These are phyloP conservation scores for Pseudopodoces humilis DNA, from an alignment of 2,113 vertebrate species.

Conservation along the genomic window DNA sequence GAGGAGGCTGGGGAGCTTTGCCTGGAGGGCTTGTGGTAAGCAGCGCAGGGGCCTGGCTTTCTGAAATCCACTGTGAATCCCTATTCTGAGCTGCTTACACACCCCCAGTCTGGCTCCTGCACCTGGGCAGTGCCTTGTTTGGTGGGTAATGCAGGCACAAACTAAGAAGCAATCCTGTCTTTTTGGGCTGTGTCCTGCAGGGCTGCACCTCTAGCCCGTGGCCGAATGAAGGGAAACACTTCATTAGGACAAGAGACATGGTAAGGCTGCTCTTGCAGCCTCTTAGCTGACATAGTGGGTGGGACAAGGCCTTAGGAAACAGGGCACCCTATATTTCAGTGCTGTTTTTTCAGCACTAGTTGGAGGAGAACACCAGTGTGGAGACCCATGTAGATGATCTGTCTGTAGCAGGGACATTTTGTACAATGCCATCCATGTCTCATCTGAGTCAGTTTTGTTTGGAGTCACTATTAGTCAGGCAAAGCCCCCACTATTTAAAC, in stretches of 20 bases:
- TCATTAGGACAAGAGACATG: background rate
- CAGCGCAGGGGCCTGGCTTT: background rate
- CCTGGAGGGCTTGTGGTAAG: background rate
- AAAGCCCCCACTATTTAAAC: slow-evolving; percentile 1
- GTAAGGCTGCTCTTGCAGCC: background rate
- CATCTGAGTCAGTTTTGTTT: background rate
- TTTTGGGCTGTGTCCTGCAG: background rate
- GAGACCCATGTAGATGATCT: background rate
- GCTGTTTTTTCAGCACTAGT: background rate
- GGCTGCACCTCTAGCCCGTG: background rate
- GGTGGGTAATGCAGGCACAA: too few relatives aligned
- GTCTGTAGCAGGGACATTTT: background rate
- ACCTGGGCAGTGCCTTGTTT: background rate
- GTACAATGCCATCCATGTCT: background rate
- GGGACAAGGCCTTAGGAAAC: background rate
- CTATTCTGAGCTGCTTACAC: background rate
- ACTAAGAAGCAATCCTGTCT: accelerated
- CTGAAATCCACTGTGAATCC: background rate
- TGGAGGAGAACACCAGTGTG: background rate
- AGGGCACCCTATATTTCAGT: background rate
- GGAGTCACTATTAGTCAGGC: slow-evolving; percentile 24
- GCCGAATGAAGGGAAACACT: background rate
- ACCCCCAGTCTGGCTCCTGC: accelerated
- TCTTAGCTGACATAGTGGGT: background rate
- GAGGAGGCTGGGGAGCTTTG: background rate